Evolutionary conservation across 2,113 vertebrate genomes (phyloP), one percentile per base, ranked within the genome.

Genomic region (Epinephelus cyanopodus): DNA sequence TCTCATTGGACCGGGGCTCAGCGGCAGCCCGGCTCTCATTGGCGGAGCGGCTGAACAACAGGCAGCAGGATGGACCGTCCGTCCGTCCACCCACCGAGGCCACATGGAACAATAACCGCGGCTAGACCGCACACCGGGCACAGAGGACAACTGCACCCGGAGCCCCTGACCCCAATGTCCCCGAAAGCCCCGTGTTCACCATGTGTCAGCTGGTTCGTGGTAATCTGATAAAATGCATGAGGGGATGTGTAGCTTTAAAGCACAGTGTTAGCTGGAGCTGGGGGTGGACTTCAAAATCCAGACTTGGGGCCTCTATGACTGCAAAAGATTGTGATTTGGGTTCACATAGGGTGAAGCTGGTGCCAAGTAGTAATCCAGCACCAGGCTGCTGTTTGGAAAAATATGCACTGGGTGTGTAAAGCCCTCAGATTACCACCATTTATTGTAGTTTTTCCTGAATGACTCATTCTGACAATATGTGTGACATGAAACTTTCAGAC

Each of bases 1-100:
- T 93, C 92, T 94, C 83, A 94, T 94, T 94, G 93, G 93, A 88
- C 87, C 1, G 90, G 71, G 83, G 47, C 79, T 58, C 25, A 79
- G 64, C 62, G 79, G 79, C 67, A 87, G 79, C 47, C 85, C 37
- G 63, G 56, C 90, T 80, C 90, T 79, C 76, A 94, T 94, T 94
- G 93, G 92, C 54, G 82, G 91, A 89, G 19, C 15, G 79, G 83
- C 88, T 83, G 92, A 94, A 93, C 92, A 94, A 92, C 92, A 94
- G 91, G 90, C 92, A 85, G 89, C 89, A 86, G 88, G 89, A 77
- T 77, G 89, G 87, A 89, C 90, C 81, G 84, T 87, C 87, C 85
- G 52, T 84, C 86, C 77, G 78, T 85, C 86, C 90, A 74, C 85
- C 87, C 84, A 86, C 82, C 83, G 83, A 71, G 77, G 77, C 91